Conservation (phyloP, 1,140 invertebrate genomes). For the Drosophila aff. region DNA sequence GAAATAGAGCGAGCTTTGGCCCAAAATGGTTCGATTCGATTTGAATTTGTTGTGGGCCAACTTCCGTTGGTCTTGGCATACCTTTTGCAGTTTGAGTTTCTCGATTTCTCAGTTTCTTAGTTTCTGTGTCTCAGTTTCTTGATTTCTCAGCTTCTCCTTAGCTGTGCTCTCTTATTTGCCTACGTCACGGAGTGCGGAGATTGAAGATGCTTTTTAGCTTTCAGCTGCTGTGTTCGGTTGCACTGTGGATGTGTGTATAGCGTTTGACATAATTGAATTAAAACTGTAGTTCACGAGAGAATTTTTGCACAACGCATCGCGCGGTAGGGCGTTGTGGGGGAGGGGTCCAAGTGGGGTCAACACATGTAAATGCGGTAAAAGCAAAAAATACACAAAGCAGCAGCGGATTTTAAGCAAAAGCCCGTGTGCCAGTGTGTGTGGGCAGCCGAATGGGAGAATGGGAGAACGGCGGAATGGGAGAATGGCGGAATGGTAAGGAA, state of each 20-base stretch:
- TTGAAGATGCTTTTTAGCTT: conserved; percentile 27
- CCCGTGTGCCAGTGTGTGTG: conserved; percentile 34
- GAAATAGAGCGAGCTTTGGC: conserved; percentile 37
- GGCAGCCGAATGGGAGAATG: conserved; percentile 42
- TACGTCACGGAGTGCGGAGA: conserved; percentile 21
- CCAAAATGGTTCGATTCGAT: conserved; percentile 36
- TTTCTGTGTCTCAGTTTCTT: conserved; percentile 16
- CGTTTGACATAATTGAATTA: conserved; percentile 62
- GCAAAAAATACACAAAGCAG: conserved; percentile 47
- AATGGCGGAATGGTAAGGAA: conserved; percentile 47
- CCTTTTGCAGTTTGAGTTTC: conserved; percentile 33
- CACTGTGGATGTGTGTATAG: conserved; percentile 47
- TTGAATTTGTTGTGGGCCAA: conserved; percentile 41
- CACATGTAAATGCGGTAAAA: conserved; percentile 59
- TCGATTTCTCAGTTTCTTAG: conserved; percentile 20
- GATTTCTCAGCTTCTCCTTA: conserved; percentile 9
- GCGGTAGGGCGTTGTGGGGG: conserved; percentile 2
- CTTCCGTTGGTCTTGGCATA: conserved; percentile 45
- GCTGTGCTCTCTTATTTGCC: conserved; percentile 11
- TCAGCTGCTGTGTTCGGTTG: conserved; percentile 26
- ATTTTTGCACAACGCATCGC: conserved; percentile 44
- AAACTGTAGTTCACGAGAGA: conserved; percentile 54
- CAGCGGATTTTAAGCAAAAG: conserved; percentile 23
- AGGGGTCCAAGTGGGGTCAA: conserved; percentile 53
- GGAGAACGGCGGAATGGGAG: conserved; percentile 60